Base-by-base conservation (phyloP, 2,888 invertebrate species). In the Cerastis rubricosa region DNA sequence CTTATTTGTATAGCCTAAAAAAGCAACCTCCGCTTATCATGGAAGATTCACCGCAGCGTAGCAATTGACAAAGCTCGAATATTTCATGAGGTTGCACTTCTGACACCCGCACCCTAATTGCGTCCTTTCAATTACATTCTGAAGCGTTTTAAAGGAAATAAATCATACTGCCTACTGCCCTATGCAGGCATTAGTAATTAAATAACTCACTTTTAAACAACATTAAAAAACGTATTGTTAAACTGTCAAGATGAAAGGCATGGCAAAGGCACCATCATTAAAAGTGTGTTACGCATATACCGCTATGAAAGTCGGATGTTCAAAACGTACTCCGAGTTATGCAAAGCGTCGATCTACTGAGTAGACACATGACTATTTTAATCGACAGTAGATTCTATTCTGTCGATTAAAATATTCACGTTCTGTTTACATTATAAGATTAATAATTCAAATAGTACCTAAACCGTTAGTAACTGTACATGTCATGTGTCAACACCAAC, bases 391-490 rank as follows among this genome's bases (percentile, higher is more conserved):
- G n/a, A n/a, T n/a, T n/a, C n/a, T n/a, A n/a, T n/a, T 29, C 22
- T 43, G 22, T 65, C n/a, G 35, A 45, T 71, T 45, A 66, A 19
- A 61, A 57, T 71, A 47, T 71, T 22, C 51, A 22, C 22, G 43
- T n/a, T n/a, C n/a, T 54, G 17, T 54, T 35, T 35, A 35, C 43
- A 78, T 69, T 78, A 54, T 35, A 29, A 51, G 35, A 72, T 78
- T 54, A 49, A 67, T 72, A 25, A 66, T 74, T 63, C 43, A 63
- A 73, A 54, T 35, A 43, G 67, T 17, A 29, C 40, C 5, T n/a
- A 35, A 22, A 80, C 74, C 66, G 74, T 67, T 80, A 80, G 22
- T 35, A 29, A 12, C 0, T 70, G 29, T 45, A 57, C 17, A 47
- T 64, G 63, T 19, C 29, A n/a, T 51, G 54, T 73, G 74, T 25